Evolutionary conservation across 2,797 vertebrate species (phyloP).

Genomic region (Tachyglossus aculeatus): DNA sequence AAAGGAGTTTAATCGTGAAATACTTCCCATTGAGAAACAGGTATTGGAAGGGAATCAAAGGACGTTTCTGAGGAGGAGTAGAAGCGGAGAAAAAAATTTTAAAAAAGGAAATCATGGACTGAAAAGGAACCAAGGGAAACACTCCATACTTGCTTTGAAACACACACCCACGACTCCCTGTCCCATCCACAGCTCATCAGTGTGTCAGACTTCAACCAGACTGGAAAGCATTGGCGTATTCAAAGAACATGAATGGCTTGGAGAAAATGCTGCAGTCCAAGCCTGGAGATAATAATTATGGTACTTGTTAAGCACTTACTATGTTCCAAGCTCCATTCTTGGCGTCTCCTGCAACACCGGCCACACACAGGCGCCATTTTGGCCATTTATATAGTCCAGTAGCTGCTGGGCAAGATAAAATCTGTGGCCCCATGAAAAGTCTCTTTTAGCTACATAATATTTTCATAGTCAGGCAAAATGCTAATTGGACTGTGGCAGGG

Average conservation of each 20-base stretch:
- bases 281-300: not conserved
- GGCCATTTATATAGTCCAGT: not conserved
- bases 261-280: not conserved
- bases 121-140: slow-evolving; percentile 29
- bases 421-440: not conserved
- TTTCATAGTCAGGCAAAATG: not conserved
- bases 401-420: not conserved
- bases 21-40: not conserved
- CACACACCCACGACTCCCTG: not conserved
- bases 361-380: not conserved
- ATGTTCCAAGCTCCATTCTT: too few species aligned
- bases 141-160: slow-evolving; percentile 6
- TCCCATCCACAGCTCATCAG: not conserved
- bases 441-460: not conserved
- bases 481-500: not conserved
- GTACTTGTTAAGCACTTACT: too few species aligned
- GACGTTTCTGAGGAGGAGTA: not conserved
- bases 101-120: not conserved
- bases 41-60: slow-evolving; percentile 28
- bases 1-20: slow-evolving; percentile 20
- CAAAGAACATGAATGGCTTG: not conserved
- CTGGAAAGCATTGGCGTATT: not conserved
- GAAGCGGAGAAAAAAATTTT: not conserved
- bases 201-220: not conserved
- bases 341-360: not conserved